phyloP scores from a whole-genome alignment of 2,113 vertebrate species.

The Burhinus oedicnemus region DNA sequence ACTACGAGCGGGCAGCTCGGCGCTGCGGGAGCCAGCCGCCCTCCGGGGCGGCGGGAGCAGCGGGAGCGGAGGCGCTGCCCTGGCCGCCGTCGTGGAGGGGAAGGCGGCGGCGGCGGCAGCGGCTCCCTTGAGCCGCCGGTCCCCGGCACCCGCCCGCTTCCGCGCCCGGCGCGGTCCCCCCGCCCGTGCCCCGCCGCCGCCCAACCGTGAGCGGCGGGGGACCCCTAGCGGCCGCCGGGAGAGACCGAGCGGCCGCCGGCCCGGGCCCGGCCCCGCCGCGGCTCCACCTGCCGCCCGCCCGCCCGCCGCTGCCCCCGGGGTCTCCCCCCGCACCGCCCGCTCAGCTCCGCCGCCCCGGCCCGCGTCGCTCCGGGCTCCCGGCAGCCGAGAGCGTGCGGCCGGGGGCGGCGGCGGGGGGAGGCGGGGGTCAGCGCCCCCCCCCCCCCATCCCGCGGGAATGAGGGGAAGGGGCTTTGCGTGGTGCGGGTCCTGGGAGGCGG shows the following conservation, averaged over 20 bases:
- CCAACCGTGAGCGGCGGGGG: background rate
- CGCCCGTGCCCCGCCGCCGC: background rate
- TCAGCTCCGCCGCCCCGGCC: background rate
- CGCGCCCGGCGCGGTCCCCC: background rate
- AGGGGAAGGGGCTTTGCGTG: too few relatives aligned
- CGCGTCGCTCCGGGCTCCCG: too few relatives aligned
- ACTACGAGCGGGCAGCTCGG: background rate
- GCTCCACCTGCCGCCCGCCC: conserved; percentile 62
- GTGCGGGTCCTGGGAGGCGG: too few relatives aligned
- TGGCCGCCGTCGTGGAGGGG: background rate
- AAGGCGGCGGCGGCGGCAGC: background rate
- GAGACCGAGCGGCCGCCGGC: background rate
- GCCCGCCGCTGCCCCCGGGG: background rate
- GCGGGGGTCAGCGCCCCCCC: too few relatives aligned
- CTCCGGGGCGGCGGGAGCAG: too few relatives aligned
- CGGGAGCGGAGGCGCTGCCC: background rate
- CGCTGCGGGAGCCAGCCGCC: background rate
- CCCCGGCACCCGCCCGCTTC: background rate
- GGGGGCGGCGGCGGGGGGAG: too few relatives aligned
- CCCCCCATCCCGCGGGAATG: too few relatives aligned
- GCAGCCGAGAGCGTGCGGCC: background rate
- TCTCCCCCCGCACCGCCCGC: too few relatives aligned
- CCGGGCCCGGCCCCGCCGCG: background rate
- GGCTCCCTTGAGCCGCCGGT: background rate
- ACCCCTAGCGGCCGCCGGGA: conserved; percentile 16